phyloP scores from a whole-genome alignment of 1,140 invertebrate species.

The Aporrectodea caliginosa region DNA sequence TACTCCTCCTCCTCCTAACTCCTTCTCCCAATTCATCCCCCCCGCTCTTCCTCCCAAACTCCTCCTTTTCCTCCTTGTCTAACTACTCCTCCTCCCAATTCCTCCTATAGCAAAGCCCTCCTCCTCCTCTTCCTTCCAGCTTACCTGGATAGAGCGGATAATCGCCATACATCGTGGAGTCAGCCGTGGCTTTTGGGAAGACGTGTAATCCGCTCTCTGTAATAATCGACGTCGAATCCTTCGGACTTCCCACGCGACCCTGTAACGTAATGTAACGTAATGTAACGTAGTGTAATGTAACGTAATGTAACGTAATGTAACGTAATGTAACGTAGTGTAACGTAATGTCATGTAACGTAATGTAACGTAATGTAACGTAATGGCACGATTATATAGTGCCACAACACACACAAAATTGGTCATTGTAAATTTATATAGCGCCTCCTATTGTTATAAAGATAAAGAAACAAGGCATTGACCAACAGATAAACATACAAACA shows the following conservation, averaged over 20 bases:
- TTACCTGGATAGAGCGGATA: background rate
- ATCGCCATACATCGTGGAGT: background rate
- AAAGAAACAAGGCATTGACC: too few species aligned
- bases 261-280: background rate
- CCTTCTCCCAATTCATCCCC: too few species aligned
- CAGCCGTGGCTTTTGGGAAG: background rate
- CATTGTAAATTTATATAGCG: too few species aligned
- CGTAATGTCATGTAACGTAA: constrained; percentile 4
- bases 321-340: constrained; percentile 8
- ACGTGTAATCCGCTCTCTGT: background rate
- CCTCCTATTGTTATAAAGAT: too few species aligned
- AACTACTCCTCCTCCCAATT: too few species aligned
- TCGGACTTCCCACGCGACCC: background rate
- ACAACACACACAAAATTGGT: background rate
- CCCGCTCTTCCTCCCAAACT: too few species aligned
- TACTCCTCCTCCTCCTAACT: too few species aligned
- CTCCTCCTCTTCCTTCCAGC: too few species aligned
- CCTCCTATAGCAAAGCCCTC: too few species aligned
- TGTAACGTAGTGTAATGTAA: background rate
- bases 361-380: background rate
- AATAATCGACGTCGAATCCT: background rate
- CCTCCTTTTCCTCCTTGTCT: too few species aligned
- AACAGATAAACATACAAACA: too few species aligned
- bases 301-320: constrained; percentile 7
- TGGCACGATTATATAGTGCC: background rate